Conservation (phyloP, 1,140 invertebrate genomes). For the Phocides pigmalion region DNA sequence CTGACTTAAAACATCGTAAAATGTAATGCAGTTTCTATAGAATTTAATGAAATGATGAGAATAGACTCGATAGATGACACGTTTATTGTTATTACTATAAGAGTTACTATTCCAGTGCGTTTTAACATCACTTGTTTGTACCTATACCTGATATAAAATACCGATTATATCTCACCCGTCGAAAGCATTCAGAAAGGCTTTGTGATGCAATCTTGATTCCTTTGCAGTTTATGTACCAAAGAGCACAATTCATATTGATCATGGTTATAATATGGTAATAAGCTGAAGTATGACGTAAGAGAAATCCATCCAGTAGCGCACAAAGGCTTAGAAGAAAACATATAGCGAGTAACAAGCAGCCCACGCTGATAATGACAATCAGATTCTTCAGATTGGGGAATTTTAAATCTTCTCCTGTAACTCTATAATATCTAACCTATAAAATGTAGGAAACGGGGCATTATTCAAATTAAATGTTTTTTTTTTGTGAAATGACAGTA, state of each 20-base stretch:
- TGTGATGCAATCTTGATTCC: constrained; percentile 85
- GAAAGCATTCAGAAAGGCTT: constrained; percentile 80
- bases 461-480: no score
- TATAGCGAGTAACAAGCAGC: constrained; percentile 84
- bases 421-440: constrained; percentile 81
- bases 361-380: constrained; percentile 84
- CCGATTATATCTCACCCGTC: constrained; percentile 58
- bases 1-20: no score
- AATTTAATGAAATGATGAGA: no score
- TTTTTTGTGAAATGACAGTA: no score
- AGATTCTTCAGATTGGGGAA: constrained; percentile 84
- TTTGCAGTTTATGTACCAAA: constrained; percentile 87
- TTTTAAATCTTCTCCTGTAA: constrained; percentile 83
- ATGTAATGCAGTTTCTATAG: no score
- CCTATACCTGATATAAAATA: no score
- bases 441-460: constrained; percentile 27
- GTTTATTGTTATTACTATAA: no score
- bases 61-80: no score
- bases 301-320: constrained; percentile 85
- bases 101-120: no score
- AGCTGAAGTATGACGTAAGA: constrained; percentile 84
- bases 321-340: constrained; percentile 84
- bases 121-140: no score
- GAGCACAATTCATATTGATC: constrained; percentile 87
- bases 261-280: constrained; percentile 87